Base-by-base conservation (phyloP, 2,797 vertebrate genomes). In the Euthynnus affinis region DNA sequence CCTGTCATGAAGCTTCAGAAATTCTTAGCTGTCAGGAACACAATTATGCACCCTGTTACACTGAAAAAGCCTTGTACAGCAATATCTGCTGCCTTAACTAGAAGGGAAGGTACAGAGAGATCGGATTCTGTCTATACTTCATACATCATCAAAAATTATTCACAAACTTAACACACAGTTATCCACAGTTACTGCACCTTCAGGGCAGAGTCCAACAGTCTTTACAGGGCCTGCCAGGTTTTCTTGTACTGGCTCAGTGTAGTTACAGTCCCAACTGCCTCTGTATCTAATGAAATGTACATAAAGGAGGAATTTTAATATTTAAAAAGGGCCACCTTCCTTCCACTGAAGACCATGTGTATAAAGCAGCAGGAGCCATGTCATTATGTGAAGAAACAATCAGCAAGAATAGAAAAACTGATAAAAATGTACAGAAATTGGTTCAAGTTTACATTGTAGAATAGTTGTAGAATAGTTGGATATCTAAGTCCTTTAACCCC, bases 21-120 rank as follows among this genome's bases (percentile, higher is more conserved):
- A 56, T 52, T 13, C 29, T 64, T 46, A 40, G 58, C 40, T 52
- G 67, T 65, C 68, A 44, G 56, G 32, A 60, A 42, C 56, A 75
- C 84, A 74, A 60, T 71, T 57, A 44, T 40, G 17, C 15, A 44
- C 3, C 13, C 23, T 66, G 40, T 44, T 57, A 53, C 6, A 40
- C 6, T 9, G 13, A 44, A 53, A 67, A 34, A 5, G 1, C 17
- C 20, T 53, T 63, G 44, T 62, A 20, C 37, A 73, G 69, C 55
- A 63, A 18, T 27, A 73, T 61, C 37, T 61, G 10, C 10, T 0
- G 0, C 27, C 22, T 62, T 57, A 37, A 59, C 20, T 9, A 62
- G n/a, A 59, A 22, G 5, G 48, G 29, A 57, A 58, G 18, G 14
- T 51, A 1, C 12, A 62, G 27, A 53, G 17, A 40, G 60, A 52